Evolutionary conservation across 1,140 invertebrate genomes (phyloP), one percentile per base, ranked within the genome.

Genomic region (Phymorhynchus buccinoides): DNA sequence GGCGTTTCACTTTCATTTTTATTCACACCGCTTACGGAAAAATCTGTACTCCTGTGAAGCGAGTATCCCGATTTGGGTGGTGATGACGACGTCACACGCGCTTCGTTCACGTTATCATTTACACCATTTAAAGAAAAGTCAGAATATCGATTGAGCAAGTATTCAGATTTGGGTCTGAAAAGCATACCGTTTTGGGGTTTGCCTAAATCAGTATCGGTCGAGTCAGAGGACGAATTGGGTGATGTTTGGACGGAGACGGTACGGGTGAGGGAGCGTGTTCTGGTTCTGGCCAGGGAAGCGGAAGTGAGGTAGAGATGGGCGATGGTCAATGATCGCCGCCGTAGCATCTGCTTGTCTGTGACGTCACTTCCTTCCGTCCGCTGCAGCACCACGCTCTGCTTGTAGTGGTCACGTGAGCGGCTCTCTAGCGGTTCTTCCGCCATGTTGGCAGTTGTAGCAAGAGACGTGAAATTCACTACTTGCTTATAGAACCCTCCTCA

Each of bases 231-330:
- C 56, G 56, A 62, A 27, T 16, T 2, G 12, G 56, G 56, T 2
- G 73, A 75, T 16, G 73, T 75, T 14, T 75, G 73, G 3, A 41
- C 73, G 6, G 73, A 39, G 14, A 41, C 73, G 18, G 3, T 41
- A 3, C 35, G 73, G 37, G 73, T 41, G 14, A 75, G 73, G 18
- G 68, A 71, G 30, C 35, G 73, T 41, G 73, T 75, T 18, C 73
- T 75, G 73, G 73, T 80, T 62, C 88, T 62, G 71, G 86, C 62
- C 35, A 90, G 83, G 6, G 89, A 87, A 41, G 89, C 89, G 87
- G 89, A 85, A 7, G 88, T 87, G 22, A 90, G 86, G 86, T 90
- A 90, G 18, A 90, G 86, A 85, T 90, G 89, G 52, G 89, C 89
- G 48, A 90, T 89, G 41, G 87, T 89, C n/a, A 89, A 85, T 22